Base-by-base conservation (phyloP, 2,888 invertebrate species). In the Mesorhabditis sp. region DNA sequence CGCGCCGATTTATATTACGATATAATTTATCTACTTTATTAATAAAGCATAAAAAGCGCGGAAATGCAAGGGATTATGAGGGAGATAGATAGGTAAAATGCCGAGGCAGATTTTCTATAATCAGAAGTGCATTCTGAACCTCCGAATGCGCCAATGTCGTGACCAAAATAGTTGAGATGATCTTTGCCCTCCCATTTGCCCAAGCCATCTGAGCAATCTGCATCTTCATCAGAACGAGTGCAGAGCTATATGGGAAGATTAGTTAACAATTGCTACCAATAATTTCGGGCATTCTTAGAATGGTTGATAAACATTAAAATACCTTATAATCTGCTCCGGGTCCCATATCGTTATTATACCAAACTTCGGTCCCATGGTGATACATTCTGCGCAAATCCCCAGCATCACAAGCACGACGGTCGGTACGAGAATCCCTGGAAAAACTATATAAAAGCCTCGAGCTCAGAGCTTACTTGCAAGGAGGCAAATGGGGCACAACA, bases 401-500 rank as follows among this genome's bases (percentile, higher is more conserved):
- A 4, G 63, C n/a, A 43, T 66, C 68, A 45, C 70, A 69, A 4
- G 62, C 65, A 15, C 65, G 67, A n/a, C 41, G 42, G 43, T 67
- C 65, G 4, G 42, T 43, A n/a, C 62, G 43, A 41, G n/a, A 15
- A 50, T 50, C 58, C n/a, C 58, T 50, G 7, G n/a, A 63, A n/a
- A 7, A n/a, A 63, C 13, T 63, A 63, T 63, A 15, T 63, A n/a
- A n/a, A 15, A n/a, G 10, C 13, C 28, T 63, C 28, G 28, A 63
- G 7, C 28, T 10, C 10, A 15, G 28, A 15, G 7, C 65, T 63
- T 66, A 70, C 70, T 69, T 71, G 68, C 76, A 76, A 3, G 74
- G 73, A 2, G 76, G 74, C n/a, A 75, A 70, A 69, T 76, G 76
- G 13, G 75, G 75, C 0, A 75, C 73, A 42, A 75, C 69, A 68